Percentiles rank a stretch among this genome's conserved stretches.
These are phyloP conservation scores for Rhagoletis zephyria DNA, from an alignment of 1,140 invertebrate species.

Conservation along the genomic window DNA sequence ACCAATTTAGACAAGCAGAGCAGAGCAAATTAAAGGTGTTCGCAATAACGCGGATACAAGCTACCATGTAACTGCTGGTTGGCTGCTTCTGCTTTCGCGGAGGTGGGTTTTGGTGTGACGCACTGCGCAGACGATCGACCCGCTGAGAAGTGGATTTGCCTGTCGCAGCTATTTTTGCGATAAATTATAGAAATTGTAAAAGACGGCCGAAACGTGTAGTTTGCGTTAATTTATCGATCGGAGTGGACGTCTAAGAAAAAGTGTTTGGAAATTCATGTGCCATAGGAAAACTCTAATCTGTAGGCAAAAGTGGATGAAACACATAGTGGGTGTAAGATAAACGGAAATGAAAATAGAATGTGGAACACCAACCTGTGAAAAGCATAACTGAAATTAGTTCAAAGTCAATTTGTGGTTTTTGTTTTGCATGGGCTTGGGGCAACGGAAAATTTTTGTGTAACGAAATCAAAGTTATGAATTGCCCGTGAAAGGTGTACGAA, in stretches of 20 bases:
- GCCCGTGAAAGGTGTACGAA: neutral
- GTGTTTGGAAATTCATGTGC: neutral
- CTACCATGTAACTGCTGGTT: neutral
- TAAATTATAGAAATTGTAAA: conserved; percentile 38
- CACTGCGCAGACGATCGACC: neutral
- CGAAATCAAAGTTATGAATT: neutral
- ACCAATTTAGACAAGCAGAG: neutral
- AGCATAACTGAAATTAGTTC: conserved; percentile 35
- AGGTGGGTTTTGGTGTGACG: conserved; percentile 26
- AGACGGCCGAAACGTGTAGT: conserved; percentile 1
- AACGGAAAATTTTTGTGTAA: conserved; percentile 13
- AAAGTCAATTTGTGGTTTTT: conserved; percentile 13
- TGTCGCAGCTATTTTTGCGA: conserved; percentile 46
- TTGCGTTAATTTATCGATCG: conserved; percentile 22
- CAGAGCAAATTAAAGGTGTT: neutral
- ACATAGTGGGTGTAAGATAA: neutral
- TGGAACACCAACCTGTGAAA: conserved; percentile 6
- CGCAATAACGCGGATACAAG: neutral
- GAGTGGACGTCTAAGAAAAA: conserved; percentile 1
- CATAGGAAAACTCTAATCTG: neutral
- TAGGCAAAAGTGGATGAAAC: neutral
- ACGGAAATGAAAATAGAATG: neutral
- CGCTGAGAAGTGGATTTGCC: neutral
- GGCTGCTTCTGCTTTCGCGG: neutral
- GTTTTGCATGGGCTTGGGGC: neutral